These are phyloP conservation scores for Pelochelys cantorii DNA, from an alignment of 2,797 vertebrate genomes.

Conservation along the genomic window DNA sequence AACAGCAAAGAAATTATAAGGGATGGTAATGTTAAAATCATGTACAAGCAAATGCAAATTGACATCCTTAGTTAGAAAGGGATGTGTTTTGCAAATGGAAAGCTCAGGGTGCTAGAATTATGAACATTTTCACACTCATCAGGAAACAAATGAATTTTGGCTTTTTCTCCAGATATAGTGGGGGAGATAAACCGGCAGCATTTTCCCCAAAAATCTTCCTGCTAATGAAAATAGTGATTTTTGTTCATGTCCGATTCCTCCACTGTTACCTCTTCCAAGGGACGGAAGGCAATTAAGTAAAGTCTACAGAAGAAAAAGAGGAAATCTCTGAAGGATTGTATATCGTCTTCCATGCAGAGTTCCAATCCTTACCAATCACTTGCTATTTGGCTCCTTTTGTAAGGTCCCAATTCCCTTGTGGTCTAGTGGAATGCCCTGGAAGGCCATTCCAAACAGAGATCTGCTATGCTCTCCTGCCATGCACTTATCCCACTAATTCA, in stretches of 20 bases:
- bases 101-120: slow-evolving; percentile 48
- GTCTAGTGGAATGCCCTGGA: slow-evolving; percentile 12
- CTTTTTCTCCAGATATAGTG: slow-evolving; percentile 38
- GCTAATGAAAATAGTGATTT: background rate
- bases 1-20: slow-evolving; percentile 41
- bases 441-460: background rate
- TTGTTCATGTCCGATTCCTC: background rate
- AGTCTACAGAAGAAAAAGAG: background rate
- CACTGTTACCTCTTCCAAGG: background rate
- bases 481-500: background rate
- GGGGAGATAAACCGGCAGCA: slow-evolving; percentile 8
- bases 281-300: background rate
- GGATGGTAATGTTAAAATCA: slow-evolving; percentile 10
- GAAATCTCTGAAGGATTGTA: background rate
- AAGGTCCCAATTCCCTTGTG: background rate
- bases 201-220: slow-evolving; percentile 39
- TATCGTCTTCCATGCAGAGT: background rate
- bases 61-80: slow-evolving; percentile 51
- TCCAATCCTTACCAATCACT: background rate
- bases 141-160: background rate
- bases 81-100: slow-evolving; percentile 50
- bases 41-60: slow-evolving; percentile 34
- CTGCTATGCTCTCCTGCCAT: background rate
- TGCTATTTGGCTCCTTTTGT: background rate
- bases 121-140: background rate